Evolutionary conservation across 2,797 vertebrate genomes (phyloP), one percentile per base, ranked within the genome.

Genomic region (Pipistrellus pygmaeus): DNA sequence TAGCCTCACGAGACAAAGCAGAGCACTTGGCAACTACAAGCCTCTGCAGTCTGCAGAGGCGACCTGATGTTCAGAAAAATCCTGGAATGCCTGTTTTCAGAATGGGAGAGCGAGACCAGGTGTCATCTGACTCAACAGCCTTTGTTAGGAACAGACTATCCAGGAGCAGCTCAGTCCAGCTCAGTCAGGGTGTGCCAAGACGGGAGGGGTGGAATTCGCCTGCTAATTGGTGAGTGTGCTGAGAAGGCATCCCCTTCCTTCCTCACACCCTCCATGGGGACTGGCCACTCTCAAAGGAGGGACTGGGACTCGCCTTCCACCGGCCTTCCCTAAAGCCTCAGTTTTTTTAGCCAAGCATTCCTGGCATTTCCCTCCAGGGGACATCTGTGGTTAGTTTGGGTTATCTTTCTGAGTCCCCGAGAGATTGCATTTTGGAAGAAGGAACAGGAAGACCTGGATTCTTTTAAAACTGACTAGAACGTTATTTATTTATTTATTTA

Each of bases 341-440:
- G 73, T 7, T 89, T 78, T 78, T 60, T 3, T 35, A 84, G 51
- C 46, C 75, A 80, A 87, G 73, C 87, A 90, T 64, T 23, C 25
- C 41, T 83, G 90, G 77, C 57, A 94, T 82, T 80, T 88, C 13
- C 88, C 53, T 60, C 72, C 80, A 73, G 53, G 80, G 66, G 48
- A 82, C 38, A 27, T 64, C 84, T 38, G 51, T 71, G 81, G 30
- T 87, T 91, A 85, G 62, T 55, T 51, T 32, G 32, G 41, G 51
- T 46, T 64, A 57, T 85, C 81, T 89, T 92, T 64, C 51, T n/a
- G 15, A 96, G 69, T 51, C 38, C 66, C 77, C 83, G 77, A 25
- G 32, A 85, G 41, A 94, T 77, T 51, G 72, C 25, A 51, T 51
- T 53, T 92, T 81, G 76, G 51, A 23, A 85, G 85, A 91, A 87